Conservation (phyloP, 2,797 vertebrate genomes). For the Brachyrhaphis roseni region DNA sequence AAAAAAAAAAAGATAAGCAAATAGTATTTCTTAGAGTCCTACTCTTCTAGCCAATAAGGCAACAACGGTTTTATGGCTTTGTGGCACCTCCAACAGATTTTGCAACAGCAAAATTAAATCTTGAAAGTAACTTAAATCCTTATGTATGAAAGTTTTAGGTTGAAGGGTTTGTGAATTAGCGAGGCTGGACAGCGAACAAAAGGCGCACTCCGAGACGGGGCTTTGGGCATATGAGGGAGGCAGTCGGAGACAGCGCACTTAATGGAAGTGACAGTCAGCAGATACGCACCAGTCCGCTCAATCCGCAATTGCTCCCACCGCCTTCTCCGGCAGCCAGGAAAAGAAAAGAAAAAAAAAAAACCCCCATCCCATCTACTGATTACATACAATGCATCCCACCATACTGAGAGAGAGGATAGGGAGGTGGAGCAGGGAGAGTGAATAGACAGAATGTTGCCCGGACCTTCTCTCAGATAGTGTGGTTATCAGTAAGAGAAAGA, state of each 20-base stretch:
- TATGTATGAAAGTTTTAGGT: conserved; percentile 40
- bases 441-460: conserved; percentile 61
- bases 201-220: conserved; percentile 40
- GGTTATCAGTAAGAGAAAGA: conserved; percentile 70
- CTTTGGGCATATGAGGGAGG: conserved; percentile 45
- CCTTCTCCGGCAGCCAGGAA: conserved; percentile 39
- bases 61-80: background rate
- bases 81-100: conserved; percentile 23
- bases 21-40: background rate
- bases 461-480: conserved; percentile 71
- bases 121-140: conserved; percentile 39
- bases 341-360: conserved; percentile 34
- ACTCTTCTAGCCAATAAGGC: background rate
- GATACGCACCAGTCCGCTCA: conserved; percentile 53
- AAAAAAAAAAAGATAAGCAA: background rate
- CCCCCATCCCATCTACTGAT: conserved; percentile 57
- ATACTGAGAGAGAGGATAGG: conserved; percentile 39
- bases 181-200: conserved; percentile 61
- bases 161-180: conserved; percentile 43
- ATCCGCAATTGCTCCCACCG: conserved; percentile 39
- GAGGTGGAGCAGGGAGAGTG: conserved; percentile 25
- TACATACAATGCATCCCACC: conserved; percentile 63
- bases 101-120: conserved; percentile 21
- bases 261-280: conserved; percentile 79
- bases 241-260: conserved; percentile 63